Percentiles rank a stretch among this genome's conserved stretches.
Conservation (phyloP, 2,888 invertebrate genomes). For the Polyommatus icarus region DNA sequence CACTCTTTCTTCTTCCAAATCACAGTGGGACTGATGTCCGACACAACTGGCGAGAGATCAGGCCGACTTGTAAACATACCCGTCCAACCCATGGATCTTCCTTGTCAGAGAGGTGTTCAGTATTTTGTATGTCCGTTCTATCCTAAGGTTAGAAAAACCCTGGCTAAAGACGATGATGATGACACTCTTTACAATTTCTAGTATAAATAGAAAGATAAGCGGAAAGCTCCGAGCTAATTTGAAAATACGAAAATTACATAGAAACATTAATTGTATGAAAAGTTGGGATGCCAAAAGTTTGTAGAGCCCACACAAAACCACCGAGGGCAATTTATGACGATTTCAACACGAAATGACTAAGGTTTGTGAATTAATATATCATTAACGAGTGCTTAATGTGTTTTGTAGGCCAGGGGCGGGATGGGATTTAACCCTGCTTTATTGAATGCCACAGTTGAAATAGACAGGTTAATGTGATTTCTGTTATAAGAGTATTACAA, state of each 20-base stretch:
- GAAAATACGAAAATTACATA: slow-evolving; percentile 26
- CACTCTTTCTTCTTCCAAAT: no score
- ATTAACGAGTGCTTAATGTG: slow-evolving; percentile 63
- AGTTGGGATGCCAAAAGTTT: slow-evolving; percentile 34
- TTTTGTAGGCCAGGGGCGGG: slow-evolving; percentile 32
- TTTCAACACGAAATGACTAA: slow-evolving; percentile 57
- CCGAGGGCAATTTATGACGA: slow-evolving; percentile 53
- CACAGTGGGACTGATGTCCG: no score
- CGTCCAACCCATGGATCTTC: no score
- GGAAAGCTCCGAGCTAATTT: slow-evolving; percentile 3
- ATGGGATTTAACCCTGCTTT: not conserved
- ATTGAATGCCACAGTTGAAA: not conserved
- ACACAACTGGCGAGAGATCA: no score
- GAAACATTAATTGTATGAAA: slow-evolving; percentile 29
- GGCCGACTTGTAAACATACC: no score
- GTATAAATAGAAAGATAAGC: slow-evolving; percentile 4
- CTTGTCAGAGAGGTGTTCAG: no score
- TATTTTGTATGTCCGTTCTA: no score
- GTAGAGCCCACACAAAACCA: slow-evolving; percentile 47
- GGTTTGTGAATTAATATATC: slow-evolving; percentile 65
- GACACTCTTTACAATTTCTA: not conserved
- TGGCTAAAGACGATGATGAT: not conserved
- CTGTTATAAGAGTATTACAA: no score
- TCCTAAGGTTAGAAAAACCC: not conserved
- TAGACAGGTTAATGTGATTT: not conserved